Conservation (phyloP, 2,797 vertebrate species). For the Enoplosus armatus region DNA sequence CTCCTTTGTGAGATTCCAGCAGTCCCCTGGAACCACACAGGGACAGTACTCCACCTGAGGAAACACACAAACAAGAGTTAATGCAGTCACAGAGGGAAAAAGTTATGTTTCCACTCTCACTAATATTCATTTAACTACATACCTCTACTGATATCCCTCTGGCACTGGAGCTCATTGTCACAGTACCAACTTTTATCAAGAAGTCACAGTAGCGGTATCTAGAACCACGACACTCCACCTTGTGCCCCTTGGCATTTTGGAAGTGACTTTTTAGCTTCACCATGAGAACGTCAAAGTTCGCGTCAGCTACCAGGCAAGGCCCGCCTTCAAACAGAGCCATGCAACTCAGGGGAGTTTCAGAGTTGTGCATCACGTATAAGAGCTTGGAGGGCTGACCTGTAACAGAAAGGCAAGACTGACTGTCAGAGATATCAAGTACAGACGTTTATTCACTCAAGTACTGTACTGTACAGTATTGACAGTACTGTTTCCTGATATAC, state of each 20-base stretch:
- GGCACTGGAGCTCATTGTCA: constrained; percentile 95
- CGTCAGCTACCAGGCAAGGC: constrained; percentile 92
- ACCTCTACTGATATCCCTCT: constrained; percentile 98
- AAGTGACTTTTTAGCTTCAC: constrained; percentile 98
- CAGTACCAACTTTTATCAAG: constrained; percentile 94
- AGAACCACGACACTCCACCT: constrained; percentile 95
- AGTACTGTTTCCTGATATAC: neutral
- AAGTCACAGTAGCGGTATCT: constrained; percentile 97
- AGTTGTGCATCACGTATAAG: constrained; percentile 98
- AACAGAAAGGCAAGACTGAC: constrained; percentile 20
- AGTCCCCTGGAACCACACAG: constrained; percentile 95
- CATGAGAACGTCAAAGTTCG: constrained; percentile 97
- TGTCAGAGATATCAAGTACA: constrained; percentile 5
- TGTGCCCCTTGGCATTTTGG: constrained; percentile 97
- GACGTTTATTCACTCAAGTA: neutral
- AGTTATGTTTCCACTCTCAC: neutral
- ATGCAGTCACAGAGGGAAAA: neutral
- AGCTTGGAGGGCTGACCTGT: constrained; percentile 95
- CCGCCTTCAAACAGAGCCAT: constrained; percentile 95
- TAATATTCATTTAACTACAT: constrained; percentile 36
- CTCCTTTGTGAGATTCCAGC: constrained; percentile 96
- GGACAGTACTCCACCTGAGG: constrained; percentile 95
- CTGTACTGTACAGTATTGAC: neutral
- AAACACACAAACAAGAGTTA: constrained; percentile 34
- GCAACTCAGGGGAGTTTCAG: constrained; percentile 95